A percentile compares a stretch with the other conserved stretches of the same genome.
These are phyloP conservation scores for Eremophila alpestris DNA, from an alignment of 2,797 vertebrate genomes.

Conservation along the genomic window DNA sequence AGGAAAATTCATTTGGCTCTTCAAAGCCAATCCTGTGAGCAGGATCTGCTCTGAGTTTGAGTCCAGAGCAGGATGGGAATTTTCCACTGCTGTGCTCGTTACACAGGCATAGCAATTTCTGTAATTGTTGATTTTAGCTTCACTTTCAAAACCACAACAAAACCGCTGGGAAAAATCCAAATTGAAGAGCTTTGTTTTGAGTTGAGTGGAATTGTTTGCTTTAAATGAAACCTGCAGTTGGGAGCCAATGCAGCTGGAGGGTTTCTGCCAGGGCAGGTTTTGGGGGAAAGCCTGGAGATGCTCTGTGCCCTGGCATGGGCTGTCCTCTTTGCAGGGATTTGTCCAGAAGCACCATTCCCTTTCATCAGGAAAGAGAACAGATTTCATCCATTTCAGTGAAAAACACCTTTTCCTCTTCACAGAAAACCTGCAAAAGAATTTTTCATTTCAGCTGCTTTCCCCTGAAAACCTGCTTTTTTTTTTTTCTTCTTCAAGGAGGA, in stretches of 20 bases:
- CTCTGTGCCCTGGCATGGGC: background rate
- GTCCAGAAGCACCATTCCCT: background rate
- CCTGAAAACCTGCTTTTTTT: background rate
- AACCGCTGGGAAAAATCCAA: background rate
- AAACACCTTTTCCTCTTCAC: background rate
- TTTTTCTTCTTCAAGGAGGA: background rate
- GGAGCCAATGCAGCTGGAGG: background rate
- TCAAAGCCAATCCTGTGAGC: background rate
- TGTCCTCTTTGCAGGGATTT: background rate
- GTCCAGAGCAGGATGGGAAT: background rate
- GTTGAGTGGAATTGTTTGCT: background rate
- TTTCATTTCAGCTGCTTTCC: background rate
- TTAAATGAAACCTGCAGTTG: background rate
- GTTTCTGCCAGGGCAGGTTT: background rate
- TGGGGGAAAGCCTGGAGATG: background rate
- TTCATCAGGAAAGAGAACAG: background rate
- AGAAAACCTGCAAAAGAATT: background rate
- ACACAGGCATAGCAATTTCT: background rate
- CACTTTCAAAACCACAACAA: background rate
- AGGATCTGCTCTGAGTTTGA: background rate
- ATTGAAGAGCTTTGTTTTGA: background rate
- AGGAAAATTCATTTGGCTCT: background rate
- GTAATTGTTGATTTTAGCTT: background rate
- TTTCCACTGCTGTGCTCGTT: background rate
- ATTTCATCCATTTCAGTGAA: background rate